Percentiles rank a stretch among this genome's conserved stretches.
Conservation (phyloP, 2,797 vertebrate species). For the Pseudochaenichthys georgianus region DNA sequence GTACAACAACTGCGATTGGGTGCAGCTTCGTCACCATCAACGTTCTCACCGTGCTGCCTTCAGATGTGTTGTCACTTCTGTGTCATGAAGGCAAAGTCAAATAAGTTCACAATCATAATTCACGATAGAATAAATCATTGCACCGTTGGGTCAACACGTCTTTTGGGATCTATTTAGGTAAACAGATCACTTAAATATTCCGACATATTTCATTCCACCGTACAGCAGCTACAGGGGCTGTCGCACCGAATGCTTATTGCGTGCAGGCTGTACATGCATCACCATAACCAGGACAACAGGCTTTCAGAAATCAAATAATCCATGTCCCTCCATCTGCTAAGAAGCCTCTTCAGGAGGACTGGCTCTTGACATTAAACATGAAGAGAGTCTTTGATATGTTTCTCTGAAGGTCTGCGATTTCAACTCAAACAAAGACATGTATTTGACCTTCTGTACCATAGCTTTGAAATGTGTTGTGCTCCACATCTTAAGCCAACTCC, state of each 20-base stretch:
- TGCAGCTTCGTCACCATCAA: slow-evolving; percentile 4
- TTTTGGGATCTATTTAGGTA: background rate
- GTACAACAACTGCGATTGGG: background rate
- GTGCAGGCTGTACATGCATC: slow-evolving; percentile 10
- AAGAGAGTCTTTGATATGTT: slow-evolving; percentile 23
- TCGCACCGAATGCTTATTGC: slow-evolving; percentile 1
- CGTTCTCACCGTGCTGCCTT: background rate
- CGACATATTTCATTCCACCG: background rate
- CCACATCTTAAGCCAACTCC: background rate
- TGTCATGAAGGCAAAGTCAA: background rate
- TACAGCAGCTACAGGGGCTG: background rate
- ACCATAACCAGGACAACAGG: slow-evolving; percentile 23
- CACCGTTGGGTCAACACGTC: background rate
- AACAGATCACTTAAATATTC: background rate
- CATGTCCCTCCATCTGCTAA: slow-evolving; percentile 29
- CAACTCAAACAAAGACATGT: slow-evolving; percentile 5
- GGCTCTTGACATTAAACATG: slow-evolving; percentile 20
- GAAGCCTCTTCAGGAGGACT: slow-evolving; percentile 31
- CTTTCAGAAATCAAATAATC: slow-evolving; percentile 38
- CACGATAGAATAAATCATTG: background rate
- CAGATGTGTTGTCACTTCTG: background rate
- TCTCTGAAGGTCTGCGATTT: slow-evolving; percentile 10
- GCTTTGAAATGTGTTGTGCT: background rate
- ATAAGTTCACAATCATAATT: background rate
- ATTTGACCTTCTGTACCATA: background rate